These are phyloP conservation scores for Myrmecophaga tridactyla DNA, from an alignment of 2,113 vertebrate species.

Conservation along the genomic window DNA sequence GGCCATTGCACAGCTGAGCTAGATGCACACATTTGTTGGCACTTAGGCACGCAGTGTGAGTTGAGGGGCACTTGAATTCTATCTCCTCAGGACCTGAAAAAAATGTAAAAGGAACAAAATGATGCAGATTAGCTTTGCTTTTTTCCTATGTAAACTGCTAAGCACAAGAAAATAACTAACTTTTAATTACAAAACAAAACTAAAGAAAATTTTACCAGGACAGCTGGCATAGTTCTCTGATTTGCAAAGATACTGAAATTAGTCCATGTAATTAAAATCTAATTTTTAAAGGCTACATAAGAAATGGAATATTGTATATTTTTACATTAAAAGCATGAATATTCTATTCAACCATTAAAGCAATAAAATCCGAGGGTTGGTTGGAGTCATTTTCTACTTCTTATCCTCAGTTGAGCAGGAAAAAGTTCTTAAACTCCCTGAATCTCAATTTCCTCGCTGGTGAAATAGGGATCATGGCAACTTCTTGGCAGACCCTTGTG, in stretches of 20 bases:
- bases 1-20: constrained; percentile 94
- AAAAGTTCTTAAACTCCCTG: not conserved
- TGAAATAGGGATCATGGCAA: not conserved
- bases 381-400: not conserved
- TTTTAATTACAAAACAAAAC: not conserved
- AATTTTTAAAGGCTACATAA: not conserved
- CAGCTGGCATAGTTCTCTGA: not conserved
- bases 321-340: not conserved
- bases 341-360: not conserved
- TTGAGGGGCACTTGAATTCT: constrained; percentile 89
- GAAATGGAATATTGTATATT: not conserved
- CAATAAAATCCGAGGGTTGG: not conserved
- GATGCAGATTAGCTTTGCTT: not conserved
- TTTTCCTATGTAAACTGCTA: not conserved
- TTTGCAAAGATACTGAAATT: not conserved
- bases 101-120: constrained; percentile 30
- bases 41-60: constrained; percentile 92
- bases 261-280: not conserved
- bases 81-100: constrained; percentile 88
- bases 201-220: not conserved
- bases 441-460: not conserved
- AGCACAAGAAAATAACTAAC: not conserved
- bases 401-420: not conserved
- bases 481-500: not conserved
- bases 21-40: constrained; percentile 93